Evolutionary conservation across 2,797 vertebrate genomes (phyloP).

Genomic region (Babyrousa celebensis): DNA sequence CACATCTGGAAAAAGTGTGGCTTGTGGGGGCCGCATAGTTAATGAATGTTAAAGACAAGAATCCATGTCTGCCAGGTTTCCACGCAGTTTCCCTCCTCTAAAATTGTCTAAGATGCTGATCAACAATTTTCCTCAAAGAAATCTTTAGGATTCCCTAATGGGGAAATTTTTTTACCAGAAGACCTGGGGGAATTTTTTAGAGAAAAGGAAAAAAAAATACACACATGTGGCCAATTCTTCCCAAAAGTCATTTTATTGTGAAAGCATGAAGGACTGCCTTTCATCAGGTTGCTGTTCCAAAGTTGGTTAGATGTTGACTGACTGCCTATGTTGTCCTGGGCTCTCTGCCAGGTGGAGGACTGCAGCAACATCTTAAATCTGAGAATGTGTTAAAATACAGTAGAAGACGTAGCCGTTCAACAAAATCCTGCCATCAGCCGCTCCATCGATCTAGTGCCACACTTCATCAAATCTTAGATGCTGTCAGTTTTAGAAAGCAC

Average conservation of each 20-base stretch:
- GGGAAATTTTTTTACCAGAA: not conserved
- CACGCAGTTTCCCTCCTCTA: not conserved
- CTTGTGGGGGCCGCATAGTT: not conserved
- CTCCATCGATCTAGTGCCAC: not conserved
- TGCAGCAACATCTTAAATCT: slow-evolving; percentile 5
- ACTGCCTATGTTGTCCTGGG: not conserved
- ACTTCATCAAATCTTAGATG: not conserved
- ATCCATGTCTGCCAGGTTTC: not conserved
- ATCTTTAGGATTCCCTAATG: not conserved
- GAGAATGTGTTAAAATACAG: not conserved
- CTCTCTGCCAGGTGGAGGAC: not conserved
- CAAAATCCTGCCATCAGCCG: not conserved
- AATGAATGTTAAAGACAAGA: not conserved
- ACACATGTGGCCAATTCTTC: not conserved
- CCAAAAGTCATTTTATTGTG: slow-evolving; percentile 25
- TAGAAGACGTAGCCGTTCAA: not conserved
- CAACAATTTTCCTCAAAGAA: not conserved
- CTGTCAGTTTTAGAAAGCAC: not conserved
- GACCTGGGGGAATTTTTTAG: not conserved
- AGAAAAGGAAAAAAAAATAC: not conserved
- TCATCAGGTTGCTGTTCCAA: not conserved
- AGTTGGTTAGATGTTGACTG: not conserved
- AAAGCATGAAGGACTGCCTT: not conserved
- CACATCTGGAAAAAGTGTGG: not conserved
- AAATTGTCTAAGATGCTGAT: not conserved